Base-by-base conservation (phyloP, 2,797 vertebrate species). In the Tragopan temminckii region DNA sequence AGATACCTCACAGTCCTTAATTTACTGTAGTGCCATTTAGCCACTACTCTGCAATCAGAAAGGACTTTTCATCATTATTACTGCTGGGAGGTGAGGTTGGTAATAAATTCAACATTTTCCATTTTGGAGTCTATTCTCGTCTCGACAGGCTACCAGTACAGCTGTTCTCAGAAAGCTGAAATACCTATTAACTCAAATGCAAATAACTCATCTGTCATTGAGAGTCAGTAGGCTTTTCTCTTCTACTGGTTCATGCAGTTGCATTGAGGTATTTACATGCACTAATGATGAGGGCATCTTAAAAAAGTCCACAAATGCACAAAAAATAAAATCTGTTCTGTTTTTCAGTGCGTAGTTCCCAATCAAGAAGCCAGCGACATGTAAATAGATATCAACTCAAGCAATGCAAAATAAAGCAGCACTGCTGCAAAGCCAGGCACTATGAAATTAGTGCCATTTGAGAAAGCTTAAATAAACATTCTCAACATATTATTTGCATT, bases 1-100 rank as follows among this genome's bases (percentile, higher is more conserved):
- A 7, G 77, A 97, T 93, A 94, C 83, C 77, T 94, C 94, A 82
- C 96, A 96, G 91, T 92, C 85, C 59, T 94, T 90, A 75, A 93
- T 93, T 96, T 91, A 96, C n/a, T 62, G 71, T 19, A 72, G 40
- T 46, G 48, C 79, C 96, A 96, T 95, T 82, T 93, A 95, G 81
- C 53, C 74, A 68, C 15, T 45, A 92, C 89, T 52, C 79, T 85
- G 93, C 90, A 94, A 94, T 87, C 90, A 90, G 72, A 92, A 79
- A 82, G 76, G 57, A 80, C n/a, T 88, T 67, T 24, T 58, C 29
- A 66, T 48, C 16, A 53, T 61, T 55, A 72, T 17, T 77, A 40
- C 13, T 55, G 31, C 69, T 40, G n/a, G 38, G 25, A 71, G 43
- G 8, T 72, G 35, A 88, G 80, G 72, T 2, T 69, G 42, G 31